Percentiles rank a stretch among this genome's conserved stretches.
These are phyloP conservation scores for Cyaniris semiargus DNA, from an alignment of 2,888 invertebrate species.

Conservation along the genomic window DNA sequence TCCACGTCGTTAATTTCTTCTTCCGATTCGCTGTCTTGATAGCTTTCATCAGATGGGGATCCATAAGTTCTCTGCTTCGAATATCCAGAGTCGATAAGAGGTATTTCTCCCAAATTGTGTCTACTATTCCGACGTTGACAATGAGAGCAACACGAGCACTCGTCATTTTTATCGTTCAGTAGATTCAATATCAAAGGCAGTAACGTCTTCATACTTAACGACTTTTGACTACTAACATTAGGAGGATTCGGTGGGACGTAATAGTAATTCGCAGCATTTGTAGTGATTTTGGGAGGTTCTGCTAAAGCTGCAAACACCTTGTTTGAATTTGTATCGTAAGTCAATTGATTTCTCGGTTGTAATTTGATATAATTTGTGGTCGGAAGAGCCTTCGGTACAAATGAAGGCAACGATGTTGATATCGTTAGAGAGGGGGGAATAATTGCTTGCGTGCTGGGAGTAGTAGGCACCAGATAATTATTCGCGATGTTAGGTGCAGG, in stretches of 20 bases:
- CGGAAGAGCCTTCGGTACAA: neutral
- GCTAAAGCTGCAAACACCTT: neutral
- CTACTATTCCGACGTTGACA: conserved; percentile 42
- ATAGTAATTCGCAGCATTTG: conserved; percentile 19
- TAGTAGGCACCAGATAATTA: neutral
- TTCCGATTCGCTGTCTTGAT: conserved; percentile 20
- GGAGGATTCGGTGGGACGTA: neutral
- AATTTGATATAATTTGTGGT: neutral
- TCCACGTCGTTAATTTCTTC: neutral
- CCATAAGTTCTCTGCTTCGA: conserved; percentile 47
- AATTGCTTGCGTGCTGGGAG: neutral
- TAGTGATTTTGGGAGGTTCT: neutral
- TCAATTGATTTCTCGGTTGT: neutral
- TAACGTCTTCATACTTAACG: conserved; percentile 57
- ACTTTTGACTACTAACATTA: conserved; percentile 45
- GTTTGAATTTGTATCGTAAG: neutral
- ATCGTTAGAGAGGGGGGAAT: neutral
- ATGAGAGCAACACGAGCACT: conserved; percentile 46
- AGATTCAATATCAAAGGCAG: conserved; percentile 65
- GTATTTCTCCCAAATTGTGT: conserved; percentile 30
- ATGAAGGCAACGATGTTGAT: conserved; percentile 23
- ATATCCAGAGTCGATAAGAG: conserved; percentile 49
- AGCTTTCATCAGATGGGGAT: neutral
- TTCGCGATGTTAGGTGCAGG: conserved; percentile 19
- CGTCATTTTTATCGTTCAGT: conserved; percentile 56